Conservation (phyloP, 1,140 invertebrate genomes). For the Drosophila leontia region DNA sequence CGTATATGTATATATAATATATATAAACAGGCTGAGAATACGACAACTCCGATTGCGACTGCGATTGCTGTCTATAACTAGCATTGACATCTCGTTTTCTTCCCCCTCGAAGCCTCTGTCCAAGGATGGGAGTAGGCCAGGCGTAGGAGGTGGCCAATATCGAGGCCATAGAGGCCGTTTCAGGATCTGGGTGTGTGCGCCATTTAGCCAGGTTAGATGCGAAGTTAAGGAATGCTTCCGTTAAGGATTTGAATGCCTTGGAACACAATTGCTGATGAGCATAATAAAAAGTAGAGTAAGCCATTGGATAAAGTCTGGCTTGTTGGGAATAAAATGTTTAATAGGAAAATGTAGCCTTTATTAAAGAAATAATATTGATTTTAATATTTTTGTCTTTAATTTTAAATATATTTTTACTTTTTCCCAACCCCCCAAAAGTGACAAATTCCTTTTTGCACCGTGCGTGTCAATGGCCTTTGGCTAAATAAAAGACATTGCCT, state of each 20-base stretch:
- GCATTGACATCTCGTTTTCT: constrained; percentile 43
- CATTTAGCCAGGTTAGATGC: constrained; percentile 39
- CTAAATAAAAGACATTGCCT: constrained; percentile 61
- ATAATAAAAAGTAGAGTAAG: constrained; percentile 16
- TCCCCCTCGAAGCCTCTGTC: constrained; percentile 29
- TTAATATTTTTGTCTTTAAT: not conserved
- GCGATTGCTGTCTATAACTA: constrained; percentile 60
- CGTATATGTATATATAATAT: constrained; percentile 31
- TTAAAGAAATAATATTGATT: not conserved
- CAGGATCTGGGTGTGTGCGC: constrained; percentile 2
- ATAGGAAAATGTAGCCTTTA: not conserved
- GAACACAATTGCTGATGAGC: constrained; percentile 35
- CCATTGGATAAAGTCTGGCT: no score
- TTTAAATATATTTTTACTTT: not conserved
- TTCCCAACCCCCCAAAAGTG: constrained; percentile 17
- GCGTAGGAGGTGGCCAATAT: constrained; percentile 10
- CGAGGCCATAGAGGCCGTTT: constrained; percentile 24
- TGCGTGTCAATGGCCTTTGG: constrained; percentile 63
- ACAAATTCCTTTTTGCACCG: constrained; percentile 46
- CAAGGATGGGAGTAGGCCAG: not conserved
- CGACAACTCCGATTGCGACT: constrained; percentile 46
- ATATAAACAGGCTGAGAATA: constrained; percentile 44
- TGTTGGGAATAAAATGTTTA: no score
- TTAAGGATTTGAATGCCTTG: constrained; percentile 36
- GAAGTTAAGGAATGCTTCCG: constrained; percentile 42